phyloP scores from a whole-genome alignment of 2,113 vertebrate genomes.

The Lycocorax pyrrhopterus region DNA sequence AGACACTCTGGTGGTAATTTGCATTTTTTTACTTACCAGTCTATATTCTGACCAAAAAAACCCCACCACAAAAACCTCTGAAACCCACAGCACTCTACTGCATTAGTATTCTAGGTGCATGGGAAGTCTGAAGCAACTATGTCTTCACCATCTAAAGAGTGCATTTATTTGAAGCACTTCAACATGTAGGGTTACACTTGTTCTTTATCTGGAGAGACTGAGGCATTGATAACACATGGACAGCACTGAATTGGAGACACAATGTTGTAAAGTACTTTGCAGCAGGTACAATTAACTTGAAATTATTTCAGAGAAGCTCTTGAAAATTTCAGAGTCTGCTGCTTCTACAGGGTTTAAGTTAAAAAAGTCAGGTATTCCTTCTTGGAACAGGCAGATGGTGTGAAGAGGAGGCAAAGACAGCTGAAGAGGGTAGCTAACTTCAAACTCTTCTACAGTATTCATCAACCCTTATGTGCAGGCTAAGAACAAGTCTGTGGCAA shows the following conservation, averaged over 20 bases:
- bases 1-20: not conserved
- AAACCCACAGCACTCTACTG: not conserved
- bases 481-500: not conserved
- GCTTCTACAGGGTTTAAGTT: not conserved
- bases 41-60: not conserved
- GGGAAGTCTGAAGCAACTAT: not conserved
- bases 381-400: not conserved
- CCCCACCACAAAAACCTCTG: accelerated
- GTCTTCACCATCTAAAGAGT: not conserved
- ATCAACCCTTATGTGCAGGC: not conserved
- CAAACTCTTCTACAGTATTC: not conserved
- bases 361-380: not conserved
- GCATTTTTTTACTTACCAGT: not conserved
- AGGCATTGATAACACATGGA: not conserved
- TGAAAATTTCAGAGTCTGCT: not conserved
- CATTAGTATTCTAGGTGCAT: not conserved
- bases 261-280: not conserved
- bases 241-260: not conserved
- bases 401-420: not conserved
- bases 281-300: not conserved
- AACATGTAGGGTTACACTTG: not conserved
- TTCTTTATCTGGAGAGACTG: not conserved
- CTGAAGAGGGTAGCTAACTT: not conserved
- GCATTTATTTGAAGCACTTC: conserved; percentile 11
- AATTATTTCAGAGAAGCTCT: not conserved